Conservation (phyloP, 2,888 invertebrate genomes). For the Heteromurus nitidus region DNA sequence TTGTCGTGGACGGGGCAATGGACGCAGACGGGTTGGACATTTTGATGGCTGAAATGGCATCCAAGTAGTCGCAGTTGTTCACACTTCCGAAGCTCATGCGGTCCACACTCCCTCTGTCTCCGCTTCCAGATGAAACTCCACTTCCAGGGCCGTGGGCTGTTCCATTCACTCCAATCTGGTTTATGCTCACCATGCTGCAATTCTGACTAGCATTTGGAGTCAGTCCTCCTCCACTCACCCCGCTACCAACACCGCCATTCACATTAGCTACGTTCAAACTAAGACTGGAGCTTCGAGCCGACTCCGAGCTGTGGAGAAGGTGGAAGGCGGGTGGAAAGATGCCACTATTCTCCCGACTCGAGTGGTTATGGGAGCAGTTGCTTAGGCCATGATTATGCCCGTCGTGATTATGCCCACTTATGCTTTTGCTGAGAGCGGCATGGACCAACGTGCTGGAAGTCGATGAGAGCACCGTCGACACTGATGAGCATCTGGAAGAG, state of each 20-base stretch:
- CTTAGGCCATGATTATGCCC: conserved; percentile 68
- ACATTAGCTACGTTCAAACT: conserved; percentile 68
- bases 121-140: conserved; percentile 32
- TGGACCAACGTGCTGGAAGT: conserved; percentile 72
- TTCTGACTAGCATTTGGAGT: conserved; percentile 69
- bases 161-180: conserved; percentile 64
- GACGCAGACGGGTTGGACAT: conserved; percentile 73
- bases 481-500: conserved; percentile 72
- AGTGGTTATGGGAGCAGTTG: conserved; percentile 30
- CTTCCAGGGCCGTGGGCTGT: conserved; percentile 28
- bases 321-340: conserved; percentile 51
- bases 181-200: conserved; percentile 72
- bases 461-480: conserved; percentile 72
- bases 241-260: conserved; percentile 5
- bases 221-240: conserved; percentile 49
- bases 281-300: conserved; percentile 68
- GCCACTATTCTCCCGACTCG: conserved; percentile 49
- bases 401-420: conserved; percentile 67
- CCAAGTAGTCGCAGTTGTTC: conserved; percentile 72
- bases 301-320: conserved; percentile 62
- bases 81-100: conserved; percentile 70
- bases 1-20: conserved; percentile 67
- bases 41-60: conserved; percentile 73
- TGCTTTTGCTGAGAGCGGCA: conserved; percentile 71
- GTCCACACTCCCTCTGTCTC: conserved; percentile 71